Base-by-base conservation (phyloP, 2,797 vertebrate species). In the Anas acuta region DNA sequence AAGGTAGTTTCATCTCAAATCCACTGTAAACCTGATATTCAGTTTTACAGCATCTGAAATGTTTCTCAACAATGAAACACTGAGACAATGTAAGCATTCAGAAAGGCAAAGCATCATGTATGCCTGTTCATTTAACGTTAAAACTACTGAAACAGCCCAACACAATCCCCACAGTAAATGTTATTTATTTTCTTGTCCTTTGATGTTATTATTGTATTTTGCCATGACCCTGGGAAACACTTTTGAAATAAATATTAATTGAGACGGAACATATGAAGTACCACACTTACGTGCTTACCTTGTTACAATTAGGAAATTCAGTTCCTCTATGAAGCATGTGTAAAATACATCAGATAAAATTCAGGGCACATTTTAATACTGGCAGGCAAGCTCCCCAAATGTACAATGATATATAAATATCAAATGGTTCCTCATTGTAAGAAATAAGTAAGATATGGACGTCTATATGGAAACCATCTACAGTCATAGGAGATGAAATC, bases 251-350 rank as follows among this genome's bases (percentile, higher is more conserved):
- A 91, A 20, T 66, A 91, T 4, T 45, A 45, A 45, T 45, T 75
- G 66, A 56, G 51, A 57, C 84, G 74, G 69, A 92, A 69, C 43
- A 89, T 66, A 20, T n/a, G 54, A 47, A 81, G 28, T 84, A 51
- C 47, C 64, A 17, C 9, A 58, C 53, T 84, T 5, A 60, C 17
- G 66, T 88, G 82, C 97, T 98, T 97, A 98, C 97, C 97, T 97
- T 90, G 74, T 78, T 77, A 82, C 69, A 75, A 69, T 60, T 85
- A 95, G 3, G 67, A 93, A 90, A 92, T 70, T 90, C 86, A 76
- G 94, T 57, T 97, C 97, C 97, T 96, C 90, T 87, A 81, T 19
- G 96, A 97, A 97, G 97, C 97, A 97, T 98, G 97, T 21, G 12
- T 92, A 95, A 97, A 93, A 97, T 8, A 97, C 75, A 96, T 88